These are phyloP conservation scores for Portunus trituberculatus DNA, from an alignment of 1,140 invertebrate genomes.

Conservation along the genomic window DNA sequence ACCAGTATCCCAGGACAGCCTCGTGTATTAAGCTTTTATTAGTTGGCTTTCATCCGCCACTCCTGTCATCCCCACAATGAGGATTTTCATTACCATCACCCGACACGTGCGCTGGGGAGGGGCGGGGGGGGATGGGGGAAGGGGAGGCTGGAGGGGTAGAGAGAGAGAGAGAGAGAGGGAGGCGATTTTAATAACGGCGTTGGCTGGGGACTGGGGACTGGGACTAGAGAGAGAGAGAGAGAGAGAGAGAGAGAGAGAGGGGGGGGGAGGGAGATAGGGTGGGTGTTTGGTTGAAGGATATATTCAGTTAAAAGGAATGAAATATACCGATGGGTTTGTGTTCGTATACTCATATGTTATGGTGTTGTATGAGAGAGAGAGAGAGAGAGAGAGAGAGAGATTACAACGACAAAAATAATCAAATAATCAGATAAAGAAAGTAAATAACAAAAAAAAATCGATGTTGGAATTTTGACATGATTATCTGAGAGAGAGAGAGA, in stretches of 20 bases:
- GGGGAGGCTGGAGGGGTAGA: too few relatives aligned
- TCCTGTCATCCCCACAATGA: conserved; percentile 70
- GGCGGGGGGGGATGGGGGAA: not conserved
- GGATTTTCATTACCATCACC: conserved; percentile 73
- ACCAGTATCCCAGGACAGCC: not conserved
- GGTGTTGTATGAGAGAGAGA: not conserved
- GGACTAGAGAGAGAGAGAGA: not conserved
- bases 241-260: conserved; percentile 28
- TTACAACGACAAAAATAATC: too few relatives aligned
- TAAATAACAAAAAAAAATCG: too few relatives aligned
- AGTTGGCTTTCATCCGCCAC: conserved; percentile 68
- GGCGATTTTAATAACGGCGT: conserved; percentile 54
- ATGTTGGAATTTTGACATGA: too few relatives aligned
- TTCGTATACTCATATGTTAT: not conserved
- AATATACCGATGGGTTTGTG: not conserved
- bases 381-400: conserved; percentile 53
- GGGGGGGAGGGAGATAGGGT: not conserved
- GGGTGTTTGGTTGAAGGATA: not conserved
- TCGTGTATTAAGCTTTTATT: conserved; percentile 68
- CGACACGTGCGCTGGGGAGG: conserved; percentile 53
- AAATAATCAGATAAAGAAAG: not conserved
- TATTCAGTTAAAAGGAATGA: not conserved
- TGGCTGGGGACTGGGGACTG: conserved; percentile 1
- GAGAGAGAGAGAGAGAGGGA: not conserved
- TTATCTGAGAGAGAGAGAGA: not conserved